Base-by-base conservation (phyloP, 2,888 invertebrate genomes). In the Callinectes sapidus region DNA sequence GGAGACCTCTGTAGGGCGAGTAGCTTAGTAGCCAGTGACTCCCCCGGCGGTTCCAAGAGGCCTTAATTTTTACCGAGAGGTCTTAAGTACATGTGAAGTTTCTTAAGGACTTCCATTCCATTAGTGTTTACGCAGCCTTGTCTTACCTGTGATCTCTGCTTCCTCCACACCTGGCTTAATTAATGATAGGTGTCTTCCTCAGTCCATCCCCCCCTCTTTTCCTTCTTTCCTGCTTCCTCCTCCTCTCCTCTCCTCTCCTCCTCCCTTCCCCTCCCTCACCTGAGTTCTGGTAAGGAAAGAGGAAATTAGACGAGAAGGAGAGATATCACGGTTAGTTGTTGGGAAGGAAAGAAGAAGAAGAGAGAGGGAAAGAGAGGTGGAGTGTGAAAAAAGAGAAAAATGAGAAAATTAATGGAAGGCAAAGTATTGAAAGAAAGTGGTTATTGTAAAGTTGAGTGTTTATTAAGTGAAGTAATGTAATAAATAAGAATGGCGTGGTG, bases 81-180 rank as follows among this genome's bases (percentile, higher is more conserved):
- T 8, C 28, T 71, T 71, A 16, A 81, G 32, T 81, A 35, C 0
- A 16, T 10, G 35, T 35, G 32, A 35, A 14, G 81, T 81, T 35
- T 32, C 77, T 39, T 35, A 18, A n/a, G 13, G 35, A 16, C 81
- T 35, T 35, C 1, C 28, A 16, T 32, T 3, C 81, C 81, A 81
- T 81, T 81, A 81, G 81, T 81, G 81, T 81, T 81, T 32, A 81
- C 81, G 35, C 81, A 32, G 35, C 81, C 81, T n/a, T 81, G 81
- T 81, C 81, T 81, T 81, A 81, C 81, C 81, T 81, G 35, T 81
- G 81, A 81, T 81, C 81, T 16, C 81, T 1, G 6, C 13, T 10
- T 32, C 81, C 35, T 35, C 81, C 81, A 32, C 81, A 32, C 35
- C 81, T 81, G 81, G 1, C 81, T 16, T 81, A 81, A 81, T 81